These are phyloP conservation scores for Coptodon rendalli DNA, from an alignment of 2,113 vertebrate genomes.

Conservation along the genomic window DNA sequence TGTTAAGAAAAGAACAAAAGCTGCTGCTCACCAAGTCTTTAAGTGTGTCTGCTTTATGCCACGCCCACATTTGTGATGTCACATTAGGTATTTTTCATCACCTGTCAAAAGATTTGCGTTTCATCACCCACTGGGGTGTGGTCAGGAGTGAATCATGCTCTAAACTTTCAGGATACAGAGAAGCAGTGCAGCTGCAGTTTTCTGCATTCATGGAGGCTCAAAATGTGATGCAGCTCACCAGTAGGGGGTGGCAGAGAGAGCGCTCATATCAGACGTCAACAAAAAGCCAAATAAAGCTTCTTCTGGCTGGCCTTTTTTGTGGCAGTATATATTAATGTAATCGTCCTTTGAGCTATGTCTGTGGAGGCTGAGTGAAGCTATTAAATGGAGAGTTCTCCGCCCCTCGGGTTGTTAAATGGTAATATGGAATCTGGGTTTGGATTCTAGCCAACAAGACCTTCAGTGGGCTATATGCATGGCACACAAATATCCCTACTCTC, in stretches of 20 bases:
- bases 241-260: conserved; percentile 7
- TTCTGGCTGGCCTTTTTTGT: not conserved
- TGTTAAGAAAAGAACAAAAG: not conserved
- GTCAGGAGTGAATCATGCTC: conserved; percentile 19
- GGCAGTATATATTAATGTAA: not conserved
- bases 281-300: not conserved
- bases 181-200: conserved; percentile 19
- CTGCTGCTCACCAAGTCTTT: not conserved
- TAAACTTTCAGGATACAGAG: not conserved
- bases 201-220: not conserved
- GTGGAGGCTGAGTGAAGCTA: not conserved
- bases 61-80: not conserved
- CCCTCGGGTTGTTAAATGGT: not conserved
- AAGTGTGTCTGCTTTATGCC: not conserved
- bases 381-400: not conserved
- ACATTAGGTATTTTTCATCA: not conserved
- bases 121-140: conserved; percentile 22
- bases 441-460: not conserved
- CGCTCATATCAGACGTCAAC: not conserved
- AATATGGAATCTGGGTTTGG: not conserved
- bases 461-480: not conserved
- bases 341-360: not conserved
- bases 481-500: not conserved
- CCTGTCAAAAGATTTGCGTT: not conserved
- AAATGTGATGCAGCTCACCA: not conserved